Evolutionary conservation across 1,140 invertebrate species (phyloP), one percentile per base, ranked within the genome.

Genomic region (Goniozus legneri): DNA sequence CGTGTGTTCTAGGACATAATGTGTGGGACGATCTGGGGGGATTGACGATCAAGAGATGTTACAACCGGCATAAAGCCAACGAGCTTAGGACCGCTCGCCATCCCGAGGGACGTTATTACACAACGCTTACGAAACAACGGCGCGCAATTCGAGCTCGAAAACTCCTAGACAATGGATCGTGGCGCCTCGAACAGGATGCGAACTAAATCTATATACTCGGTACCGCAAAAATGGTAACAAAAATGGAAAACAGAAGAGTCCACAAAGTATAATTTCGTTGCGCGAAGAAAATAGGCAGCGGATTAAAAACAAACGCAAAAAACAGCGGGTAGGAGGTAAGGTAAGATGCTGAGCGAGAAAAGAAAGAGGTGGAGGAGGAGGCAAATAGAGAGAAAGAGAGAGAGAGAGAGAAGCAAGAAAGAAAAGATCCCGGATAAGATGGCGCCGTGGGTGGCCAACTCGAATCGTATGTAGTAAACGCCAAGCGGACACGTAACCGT

Each of bases 371-470:
- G 24, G 24, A 27, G 24, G 24, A 27, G 10, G 10, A 8, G 32
- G 14, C 32, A 14, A 14, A 33, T 7, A 13, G 14, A 8, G 32
- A 13, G 32, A 33, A 14, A 13, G 6, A 33, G 3, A 13, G 4
- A 13, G n/a, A 13, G 32, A 33, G 8, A 33, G 8, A 33, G 8
- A 4, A 33, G 14, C n/a, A n/a, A n/a, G 13, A 13, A 14, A 33
- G 32, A 33, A 52, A 47, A 70, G 64, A 68, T 70, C 60, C 48
- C 44, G 62, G 69, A 74, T 74, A 73, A 73, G 64, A 62, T 70
- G 63, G 60, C 71, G 52, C 63, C 58, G 67, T 72, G 71, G 71
- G 71, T 74, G 71, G 71, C 56, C 70, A 47, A 59, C 42, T 33
- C 47, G 44, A 34, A 47, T 48, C 34, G 57, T 57, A 55, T 57